A percentile compares a stretch with the other conserved stretches of the same genome.
phyloP scores from a whole-genome alignment of 2,888 invertebrate species.

The Drosophila formosana region DNA sequence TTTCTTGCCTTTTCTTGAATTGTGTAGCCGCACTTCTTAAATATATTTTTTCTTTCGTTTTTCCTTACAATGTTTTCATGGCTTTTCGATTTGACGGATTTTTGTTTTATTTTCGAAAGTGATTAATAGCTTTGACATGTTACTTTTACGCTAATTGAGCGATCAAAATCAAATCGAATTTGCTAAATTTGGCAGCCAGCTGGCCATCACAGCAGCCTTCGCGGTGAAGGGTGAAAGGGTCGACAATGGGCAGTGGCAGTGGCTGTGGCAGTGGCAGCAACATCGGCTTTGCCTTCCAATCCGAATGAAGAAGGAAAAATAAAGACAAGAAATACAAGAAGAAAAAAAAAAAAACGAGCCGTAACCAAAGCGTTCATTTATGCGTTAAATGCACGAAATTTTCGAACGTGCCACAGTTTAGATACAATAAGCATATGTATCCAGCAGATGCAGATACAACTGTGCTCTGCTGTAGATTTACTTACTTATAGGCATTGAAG shows the following conservation, averaged over 20 bases:
- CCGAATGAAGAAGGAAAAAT: constrained; percentile 24
- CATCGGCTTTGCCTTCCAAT: constrained; percentile 23
- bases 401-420: constrained; percentile 59
- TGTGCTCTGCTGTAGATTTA: constrained; percentile 32
- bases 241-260: constrained; percentile 11
- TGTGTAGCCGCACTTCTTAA: constrained; percentile 34
- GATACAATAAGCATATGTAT: constrained; percentile 31
- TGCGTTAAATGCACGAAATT: constrained; percentile 77
- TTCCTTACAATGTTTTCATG: constrained; percentile 4
- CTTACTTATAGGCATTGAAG: constrained; percentile 62
- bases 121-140: constrained; percentile 81
- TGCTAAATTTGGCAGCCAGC: constrained; percentile 68
- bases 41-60: constrained; percentile 9
- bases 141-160: constrained; percentile 81
- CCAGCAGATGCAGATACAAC: constrained; percentile 47
- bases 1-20: not conserved
- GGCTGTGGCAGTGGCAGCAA: not conserved
- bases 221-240: constrained; percentile 80
- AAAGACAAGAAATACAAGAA: constrained; percentile 28
- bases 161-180: constrained; percentile 79
- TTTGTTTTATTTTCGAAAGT: constrained; percentile 65
- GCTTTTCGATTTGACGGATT: constrained; percentile 8
- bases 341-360: constrained; percentile 46
- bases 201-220: constrained; percentile 66
- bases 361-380: constrained; percentile 67